These are phyloP conservation scores for Agelastica alni DNA, from an alignment of 2,888 invertebrate genomes.

Conservation along the genomic window DNA sequence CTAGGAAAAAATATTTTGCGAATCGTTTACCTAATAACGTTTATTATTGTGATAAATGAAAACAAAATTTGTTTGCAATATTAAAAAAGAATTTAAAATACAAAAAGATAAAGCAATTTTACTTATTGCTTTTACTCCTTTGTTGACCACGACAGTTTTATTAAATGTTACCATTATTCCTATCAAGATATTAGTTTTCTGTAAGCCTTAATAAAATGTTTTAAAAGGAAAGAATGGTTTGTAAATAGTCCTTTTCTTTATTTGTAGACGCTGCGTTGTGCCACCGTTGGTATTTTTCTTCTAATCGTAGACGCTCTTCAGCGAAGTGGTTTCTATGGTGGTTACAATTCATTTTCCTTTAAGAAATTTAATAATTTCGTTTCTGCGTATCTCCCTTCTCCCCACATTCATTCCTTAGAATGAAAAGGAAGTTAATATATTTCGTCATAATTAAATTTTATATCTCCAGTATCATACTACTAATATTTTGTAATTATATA, in stretches of 20 bases:
- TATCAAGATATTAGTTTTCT: too few species aligned
- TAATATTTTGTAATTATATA: constrained; percentile 17
- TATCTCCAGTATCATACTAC: constrained; percentile 11
- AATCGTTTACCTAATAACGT: too few species aligned
- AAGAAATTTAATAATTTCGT: constrained; percentile 20
- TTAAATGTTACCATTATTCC: too few species aligned
- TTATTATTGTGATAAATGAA: too few species aligned
- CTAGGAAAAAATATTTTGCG: too few species aligned
- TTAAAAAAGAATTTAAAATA: too few species aligned
- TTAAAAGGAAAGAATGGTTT: too few species aligned
- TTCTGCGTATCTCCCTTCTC: constrained; percentile 7
- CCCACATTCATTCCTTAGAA: constrained; percentile 5
- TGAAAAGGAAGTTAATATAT: constrained; percentile 21
- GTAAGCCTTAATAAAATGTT: too few species aligned
- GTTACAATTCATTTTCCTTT: constrained; percentile 22
- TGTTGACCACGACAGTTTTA: too few species aligned
- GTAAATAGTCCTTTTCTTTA: background rate
- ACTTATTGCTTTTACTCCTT: too few species aligned
- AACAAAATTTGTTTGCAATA: too few species aligned
- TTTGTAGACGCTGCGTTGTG: background rate
- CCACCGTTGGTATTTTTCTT: background rate
- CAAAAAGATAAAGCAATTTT: too few species aligned
- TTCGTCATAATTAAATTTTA: constrained; percentile 26
- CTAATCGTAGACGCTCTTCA: constrained; percentile 9
- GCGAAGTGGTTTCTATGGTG: constrained; percentile 21